Base-by-base conservation (phyloP, 2,113 vertebrate species). In the Salvelinus sp. region DNA sequence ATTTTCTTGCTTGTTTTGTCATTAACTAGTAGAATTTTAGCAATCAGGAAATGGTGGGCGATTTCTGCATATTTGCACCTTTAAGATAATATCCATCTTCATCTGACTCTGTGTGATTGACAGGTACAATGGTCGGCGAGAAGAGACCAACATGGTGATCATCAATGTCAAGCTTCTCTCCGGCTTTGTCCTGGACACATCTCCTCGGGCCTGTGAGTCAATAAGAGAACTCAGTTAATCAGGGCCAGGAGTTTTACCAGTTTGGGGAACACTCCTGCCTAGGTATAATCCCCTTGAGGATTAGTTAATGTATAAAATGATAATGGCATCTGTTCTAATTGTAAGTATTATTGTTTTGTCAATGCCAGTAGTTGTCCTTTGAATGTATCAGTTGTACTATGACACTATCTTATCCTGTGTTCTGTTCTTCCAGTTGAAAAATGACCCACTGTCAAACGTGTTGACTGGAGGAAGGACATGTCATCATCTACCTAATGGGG, bases 101-200 rank as follows among this genome's bases (percentile, higher is more conserved):
- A 23, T 27, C 16, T 30, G 27, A 18, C 27, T 0, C 44, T 77
- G 18, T 74, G 57, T 74, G 57, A 47, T 66, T 74, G 57, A 33
- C 69, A 92, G 92, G 79, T 95, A 95, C 88, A 88, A 77, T 0
- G 93, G 93, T 28, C 70, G 84, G 4, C 89, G 93, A 66, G 76
- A 82, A 0, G 74, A 89, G 80, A 94, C 94, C 18, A 95, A 96
- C 91, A 95, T 95, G 95, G 92, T 92, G 22, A 90, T 96, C 88
- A 81, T 95, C 0, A 91, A 94, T 72, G 84, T 94, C 80, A 95
- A 93, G 72, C 86, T 95, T 54, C 88, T 93, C 0, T 96, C 94
- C 0, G 94, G 95, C 23, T 94, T 92, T 82, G 69, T 83, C 33
- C 83, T 92, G 0, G 83, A 91, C 0, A 83, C 91, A 69, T 70